Conservation (phyloP, 2,888 invertebrate species). For the Coenonympha glycerion region DNA sequence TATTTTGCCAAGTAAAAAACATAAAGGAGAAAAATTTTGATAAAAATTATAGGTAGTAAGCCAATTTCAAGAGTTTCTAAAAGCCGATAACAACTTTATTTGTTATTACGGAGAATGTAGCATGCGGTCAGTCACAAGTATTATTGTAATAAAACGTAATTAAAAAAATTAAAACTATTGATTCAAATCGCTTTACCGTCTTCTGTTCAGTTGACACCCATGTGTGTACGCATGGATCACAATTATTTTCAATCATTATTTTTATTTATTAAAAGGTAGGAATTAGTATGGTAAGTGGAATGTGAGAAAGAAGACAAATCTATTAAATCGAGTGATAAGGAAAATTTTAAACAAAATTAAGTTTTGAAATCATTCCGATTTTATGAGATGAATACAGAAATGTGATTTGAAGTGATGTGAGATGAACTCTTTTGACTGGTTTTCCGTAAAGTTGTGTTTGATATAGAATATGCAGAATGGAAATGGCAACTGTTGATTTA, state of each 20-base stretch:
- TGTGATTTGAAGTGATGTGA: too few species aligned
- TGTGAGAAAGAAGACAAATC: background rate
- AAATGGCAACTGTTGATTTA: too few species aligned
- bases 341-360: too few species aligned
- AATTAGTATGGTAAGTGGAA: background rate
- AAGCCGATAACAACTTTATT: constrained; percentile 53
- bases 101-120: constrained; percentile 53
- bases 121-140: constrained; percentile 73
- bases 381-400: too few species aligned
- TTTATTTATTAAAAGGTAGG: too few species aligned
- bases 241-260: constrained; percentile 41
- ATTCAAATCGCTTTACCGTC: constrained; percentile 68
- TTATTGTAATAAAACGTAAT: constrained; percentile 55
- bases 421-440: too few species aligned
- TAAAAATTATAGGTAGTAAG: constrained; percentile 55
- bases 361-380: too few species aligned
- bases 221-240: constrained; percentile 65
- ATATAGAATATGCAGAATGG: too few species aligned
- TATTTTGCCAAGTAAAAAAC: constrained; percentile 16
- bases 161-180: constrained; percentile 45
- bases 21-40: constrained; percentile 50
- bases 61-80: constrained; percentile 65
- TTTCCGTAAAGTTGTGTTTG: too few species aligned
- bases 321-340: background rate
- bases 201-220: constrained; percentile 71